phyloP scores from a whole-genome alignment of 1,140 invertebrate genomes.

The Hylaeus anthracinus region DNA sequence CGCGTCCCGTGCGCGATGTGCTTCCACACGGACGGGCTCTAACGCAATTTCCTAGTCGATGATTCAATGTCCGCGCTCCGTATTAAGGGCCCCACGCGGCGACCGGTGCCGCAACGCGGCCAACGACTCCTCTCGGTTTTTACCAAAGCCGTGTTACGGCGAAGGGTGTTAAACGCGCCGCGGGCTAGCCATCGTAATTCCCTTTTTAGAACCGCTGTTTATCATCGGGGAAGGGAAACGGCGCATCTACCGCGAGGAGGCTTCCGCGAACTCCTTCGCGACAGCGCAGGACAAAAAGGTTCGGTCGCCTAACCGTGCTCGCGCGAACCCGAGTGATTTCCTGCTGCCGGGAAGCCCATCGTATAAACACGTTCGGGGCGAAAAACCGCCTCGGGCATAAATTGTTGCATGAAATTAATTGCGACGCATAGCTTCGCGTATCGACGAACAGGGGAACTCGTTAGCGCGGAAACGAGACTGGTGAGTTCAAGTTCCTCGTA shows the following conservation, averaged over 20 bases:
- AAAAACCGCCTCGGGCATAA: slow-evolving; percentile 5
- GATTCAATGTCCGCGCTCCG: slow-evolving; percentile 11
- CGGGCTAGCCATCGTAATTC: slow-evolving; percentile 38
- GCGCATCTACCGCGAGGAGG: slow-evolving; percentile 28
- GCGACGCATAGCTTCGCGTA: not conserved
- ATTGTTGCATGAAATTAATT: slow-evolving; percentile 33
- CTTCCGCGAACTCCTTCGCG: slow-evolving; percentile 51
- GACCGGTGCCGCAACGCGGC: not conserved
- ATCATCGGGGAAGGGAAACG: slow-evolving; percentile 12
- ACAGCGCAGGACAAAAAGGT: slow-evolving; percentile 41
- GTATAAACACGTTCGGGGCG: not conserved
- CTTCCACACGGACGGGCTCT: not conserved
- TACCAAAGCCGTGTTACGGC: slow-evolving; percentile 14
- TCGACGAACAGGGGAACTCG: too few relatives aligned
- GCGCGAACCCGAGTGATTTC: slow-evolving; percentile 32
- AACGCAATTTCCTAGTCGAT: slow-evolving; percentile 15
- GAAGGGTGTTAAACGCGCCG: slow-evolving; percentile 32
- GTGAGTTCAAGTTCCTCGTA: slow-evolving; percentile 12
- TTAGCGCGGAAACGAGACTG: too few relatives aligned
- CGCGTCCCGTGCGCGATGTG: not conserved
- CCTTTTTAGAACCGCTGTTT: slow-evolving; percentile 30
- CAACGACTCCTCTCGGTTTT: slow-evolving; percentile 27
- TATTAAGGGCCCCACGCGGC: not conserved
- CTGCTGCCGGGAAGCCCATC: slow-evolving; percentile 21
- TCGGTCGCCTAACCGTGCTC: slow-evolving; percentile 34